Base-by-base conservation (phyloP, 2,888 invertebrate genomes). In the Ethmia dodecea region DNA sequence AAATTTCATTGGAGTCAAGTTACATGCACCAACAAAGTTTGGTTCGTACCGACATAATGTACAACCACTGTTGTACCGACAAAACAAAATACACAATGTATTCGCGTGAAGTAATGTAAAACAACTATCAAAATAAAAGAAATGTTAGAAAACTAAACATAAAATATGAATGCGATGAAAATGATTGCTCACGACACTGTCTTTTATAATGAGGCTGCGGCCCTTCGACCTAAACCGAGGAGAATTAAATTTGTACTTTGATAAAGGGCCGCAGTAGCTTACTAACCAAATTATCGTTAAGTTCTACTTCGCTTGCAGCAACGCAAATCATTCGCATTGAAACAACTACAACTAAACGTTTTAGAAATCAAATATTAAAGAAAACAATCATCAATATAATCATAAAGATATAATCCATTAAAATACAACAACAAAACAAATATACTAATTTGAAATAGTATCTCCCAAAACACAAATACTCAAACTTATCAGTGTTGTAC, bases 391-490 rank as follows among this genome's bases (percentile, higher is more conserved):
- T 73, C 61, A 67, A 77, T 70, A 76, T 73, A 75, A 65, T 71
- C 62, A 71, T 72, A 68, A 66, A 67, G 65, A 74, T 75, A 79
- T 81, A 79, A 79, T 79, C 79, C 74, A 80, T 79, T 77, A 76
- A 76, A 78, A 77, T 83, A 76, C 72, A 83, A 83, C 76, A 84
- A 84, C 79, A 81, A 79, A 79, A 84, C 79, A 74, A 77, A 72
- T 74, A 73, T 63, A 60, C 69, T 67, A 69, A 61, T 60, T 61
- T 59, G 57, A 51, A 62, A 64, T 52, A 60, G 55, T 54, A 47
- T 57, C 53, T 52, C 51, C 49, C 49, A 47, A 65, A 83, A 83
- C 76, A 83, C 86, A 83, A 84, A 84, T 83, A 84, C 83, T 83
- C 86, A 83, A 64, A 39, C 43, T 43, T 33, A 28, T 49, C 47